phyloP scores from a whole-genome alignment of 2,888 invertebrate genomes.

The Leptinotarsa rubiginosa region DNA sequence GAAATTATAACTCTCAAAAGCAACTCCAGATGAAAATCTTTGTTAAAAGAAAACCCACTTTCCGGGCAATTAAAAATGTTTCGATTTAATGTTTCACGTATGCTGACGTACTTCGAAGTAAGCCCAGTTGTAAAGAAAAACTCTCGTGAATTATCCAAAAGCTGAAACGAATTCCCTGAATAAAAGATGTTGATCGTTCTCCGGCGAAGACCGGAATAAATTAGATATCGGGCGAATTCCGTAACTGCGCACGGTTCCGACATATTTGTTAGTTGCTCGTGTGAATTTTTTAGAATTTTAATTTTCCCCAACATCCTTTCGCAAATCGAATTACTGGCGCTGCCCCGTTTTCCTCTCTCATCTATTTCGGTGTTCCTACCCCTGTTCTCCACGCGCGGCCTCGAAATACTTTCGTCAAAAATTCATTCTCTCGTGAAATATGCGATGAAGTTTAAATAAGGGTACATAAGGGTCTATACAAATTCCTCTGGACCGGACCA shows the following conservation, averaged over 20 bases:
- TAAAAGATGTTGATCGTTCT: slow-evolving; percentile 1
- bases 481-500: background rate
- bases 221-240: background rate
- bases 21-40: no score
- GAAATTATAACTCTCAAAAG: no score
- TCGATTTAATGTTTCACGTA: no score
- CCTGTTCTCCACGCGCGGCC: background rate
- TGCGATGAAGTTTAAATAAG: slow-evolving; percentile 7
- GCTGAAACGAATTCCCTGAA: background rate
- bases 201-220: background rate
- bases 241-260: background rate
- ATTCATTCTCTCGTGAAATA: slow-evolving; percentile 3
- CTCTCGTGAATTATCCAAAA: background rate
- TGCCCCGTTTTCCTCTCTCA: background rate
- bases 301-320: slow-evolving; percentile 11
- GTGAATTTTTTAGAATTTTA: slow-evolving; percentile 18
- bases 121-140: no score
- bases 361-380: background rate
- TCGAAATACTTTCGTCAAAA: background rate
- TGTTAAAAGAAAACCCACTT: no score
- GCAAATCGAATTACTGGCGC: slow-evolving; percentile 12
- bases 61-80: no score
- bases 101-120: no score
- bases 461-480: background rate
- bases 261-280: slow-evolving; percentile 2